Evolutionary conservation across 2,888 invertebrate species (phyloP), one percentile per base, ranked within the genome.

Genomic region (Cephus spinipes): DNA sequence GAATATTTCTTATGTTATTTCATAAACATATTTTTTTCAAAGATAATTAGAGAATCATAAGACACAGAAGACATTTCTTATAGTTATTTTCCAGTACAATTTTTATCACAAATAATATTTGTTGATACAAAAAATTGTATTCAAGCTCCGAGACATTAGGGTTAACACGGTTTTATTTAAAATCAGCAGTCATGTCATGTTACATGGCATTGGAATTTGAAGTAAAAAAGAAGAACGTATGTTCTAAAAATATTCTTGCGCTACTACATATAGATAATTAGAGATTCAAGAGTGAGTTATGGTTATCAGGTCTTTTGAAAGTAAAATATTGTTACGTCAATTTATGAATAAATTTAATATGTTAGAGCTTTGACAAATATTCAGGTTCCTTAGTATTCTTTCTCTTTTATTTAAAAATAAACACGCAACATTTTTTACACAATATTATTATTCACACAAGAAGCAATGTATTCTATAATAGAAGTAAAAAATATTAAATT

Each of bases 231-330:
- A 36, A 73, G 34, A 32, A 80, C 11, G 71, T 34, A 71, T 15
- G 31, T 12, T 81, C 79, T 82, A 82, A 81, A 83, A 81, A 82
- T 83, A 82, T 82, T 79, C 68, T 36, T 73, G 80, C 76, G 74
- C 79, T 77, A 77, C 68, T 69, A 69, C 77, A 78, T 76, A 69
- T 78, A 78, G 75, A 77, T 76, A 76, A 80, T 79, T 79, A 83
- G 73, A 71, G 73, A 81, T 80, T 81, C 76, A 71, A 74, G 76
- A 79, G 74, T 74, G 79, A 55, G 23, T 55, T 55, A 55, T 55
- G 55, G 23, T 55, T 15, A 55, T 55, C 23, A 55, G 23, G 23
- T 23, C 23, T 55, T 55, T 55, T 23, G 23, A 55, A 55, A 55
- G 55, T 55, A 55, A 23, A 55, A 55, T 55, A 55, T 55, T 15